phyloP scores from a whole-genome alignment of 2,888 invertebrate genomes.

The Prosopocoilus inquinatus region DNA sequence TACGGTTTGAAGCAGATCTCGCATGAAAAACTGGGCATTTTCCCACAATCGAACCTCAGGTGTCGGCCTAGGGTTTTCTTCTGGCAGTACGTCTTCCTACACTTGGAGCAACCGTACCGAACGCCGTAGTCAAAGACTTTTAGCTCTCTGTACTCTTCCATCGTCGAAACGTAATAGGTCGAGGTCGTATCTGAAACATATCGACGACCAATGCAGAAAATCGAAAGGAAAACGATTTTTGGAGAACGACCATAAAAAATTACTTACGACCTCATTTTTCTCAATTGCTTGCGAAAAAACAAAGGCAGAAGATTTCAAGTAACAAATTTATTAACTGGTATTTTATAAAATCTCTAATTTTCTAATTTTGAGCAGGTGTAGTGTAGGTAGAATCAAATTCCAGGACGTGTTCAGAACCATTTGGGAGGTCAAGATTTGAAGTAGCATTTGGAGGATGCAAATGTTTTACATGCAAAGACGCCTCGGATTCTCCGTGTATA shows the following conservation, averaged over 20 bases:
- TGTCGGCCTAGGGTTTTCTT: slow-evolving; percentile 50
- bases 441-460: no score
- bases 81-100: slow-evolving; percentile 46
- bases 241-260: no score
- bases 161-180: slow-evolving; percentile 41
- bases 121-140: slow-evolving; percentile 41
- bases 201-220: not conserved
- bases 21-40: slow-evolving; percentile 44
- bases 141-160: slow-evolving; percentile 44
- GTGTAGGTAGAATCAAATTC: no score
- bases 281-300: no score
- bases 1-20: slow-evolving; percentile 34
- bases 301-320: no score
- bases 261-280: no score
- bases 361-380: no score
- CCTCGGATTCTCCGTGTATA: slow-evolving; percentile 9
- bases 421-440: no score
- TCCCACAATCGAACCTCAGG: slow-evolving; percentile 52
- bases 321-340: no score
- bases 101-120: slow-evolving; percentile 45
- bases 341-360: no score
- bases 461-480: not conserved
- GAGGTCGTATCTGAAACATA: slow-evolving; percentile 28
- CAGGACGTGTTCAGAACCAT: no score
- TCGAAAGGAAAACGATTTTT: not conserved